phyloP scores from a whole-genome alignment of 2,113 vertebrate species.

The Mustela lutreola region DNA sequence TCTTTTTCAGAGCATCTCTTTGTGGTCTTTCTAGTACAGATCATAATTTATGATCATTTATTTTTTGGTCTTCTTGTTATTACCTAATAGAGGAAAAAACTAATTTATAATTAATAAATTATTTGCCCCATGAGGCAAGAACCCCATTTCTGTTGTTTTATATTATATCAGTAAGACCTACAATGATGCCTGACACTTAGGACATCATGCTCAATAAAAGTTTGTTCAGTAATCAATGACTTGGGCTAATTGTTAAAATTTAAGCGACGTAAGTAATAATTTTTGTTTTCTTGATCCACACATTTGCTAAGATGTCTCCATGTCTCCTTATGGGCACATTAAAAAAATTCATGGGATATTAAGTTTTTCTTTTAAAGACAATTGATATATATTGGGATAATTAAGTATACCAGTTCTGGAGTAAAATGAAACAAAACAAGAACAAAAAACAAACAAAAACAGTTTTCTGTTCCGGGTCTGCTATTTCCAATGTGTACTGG shows the following conservation, averaged over 20 bases:
- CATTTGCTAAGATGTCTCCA: not conserved
- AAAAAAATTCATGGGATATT: not conserved
- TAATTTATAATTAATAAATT: conserved; percentile 50
- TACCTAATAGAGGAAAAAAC: not conserved
- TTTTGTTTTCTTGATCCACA: not conserved
- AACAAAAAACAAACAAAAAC: not conserved
- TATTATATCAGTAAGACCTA: not conserved
- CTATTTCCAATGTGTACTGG: not conserved
- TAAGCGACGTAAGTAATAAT: not conserved
- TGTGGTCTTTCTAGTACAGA: not conserved
- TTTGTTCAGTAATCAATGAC: not conserved
- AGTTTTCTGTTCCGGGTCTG: not conserved
- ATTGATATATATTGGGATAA: not conserved
- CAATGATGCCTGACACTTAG: not conserved
- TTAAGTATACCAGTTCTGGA: not conserved
- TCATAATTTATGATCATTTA: not conserved
- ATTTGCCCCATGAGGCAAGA: not conserved
- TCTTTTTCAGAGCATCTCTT: not conserved
- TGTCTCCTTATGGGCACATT: not conserved
- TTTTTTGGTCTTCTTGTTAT: not conserved
- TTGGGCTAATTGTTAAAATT: conserved; percentile 27
- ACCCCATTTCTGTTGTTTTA: not conserved
- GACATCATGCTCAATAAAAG: not conserved
- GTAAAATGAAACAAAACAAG: not conserved
- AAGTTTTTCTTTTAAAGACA: conserved; percentile 1